Conservation (phyloP, 2,113 vertebrate species). For the human region GRCh38 chr2:17373001-17373500, state of each 20-base stretch:
- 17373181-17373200: background rate
- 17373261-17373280: background rate
- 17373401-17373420: background rate
- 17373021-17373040: background rate
- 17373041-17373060: background rate
- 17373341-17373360: background rate
- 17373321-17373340: background rate
- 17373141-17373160: conserved; percentile 7
- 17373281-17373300: background rate
- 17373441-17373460: background rate
- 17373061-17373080: background rate
- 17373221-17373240: background rate
- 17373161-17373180: background rate
- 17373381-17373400: background rate
- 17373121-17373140: background rate
- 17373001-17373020: background rate
- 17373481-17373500: background rate
- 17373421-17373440: background rate
- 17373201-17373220: background rate
- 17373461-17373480: background rate
- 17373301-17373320: background rate
- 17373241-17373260: conserved; percentile 31
- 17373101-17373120: background rate
- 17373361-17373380: background rate
- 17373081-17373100: conserved; percentile 17